Evolutionary conservation across 2,797 vertebrate genomes (phyloP).

Genomic region (Lithobates pipiens): DNA sequence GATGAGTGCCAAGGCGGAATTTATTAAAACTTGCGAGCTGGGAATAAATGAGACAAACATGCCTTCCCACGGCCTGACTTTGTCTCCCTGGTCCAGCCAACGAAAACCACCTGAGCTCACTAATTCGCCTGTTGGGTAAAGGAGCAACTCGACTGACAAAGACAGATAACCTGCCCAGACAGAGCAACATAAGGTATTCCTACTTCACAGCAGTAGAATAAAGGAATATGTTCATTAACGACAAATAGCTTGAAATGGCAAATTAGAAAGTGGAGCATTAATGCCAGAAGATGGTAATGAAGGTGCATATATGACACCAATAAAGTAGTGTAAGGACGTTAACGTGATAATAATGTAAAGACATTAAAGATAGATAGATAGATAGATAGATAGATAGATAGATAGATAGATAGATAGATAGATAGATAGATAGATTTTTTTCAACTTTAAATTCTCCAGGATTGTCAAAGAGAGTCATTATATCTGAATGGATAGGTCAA

Average conservation of each 20-base stretch:
- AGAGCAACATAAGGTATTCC: constrained; percentile 23
- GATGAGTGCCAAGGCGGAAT: constrained; percentile 52
- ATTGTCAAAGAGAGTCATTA: too few species aligned
- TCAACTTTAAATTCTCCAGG: too few species aligned
- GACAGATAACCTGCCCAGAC: constrained; percentile 37
- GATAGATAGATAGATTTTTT: too few species aligned
- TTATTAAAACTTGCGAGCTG: constrained; percentile 54
- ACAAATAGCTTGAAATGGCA: background rate
- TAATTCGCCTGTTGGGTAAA: constrained; percentile 49
- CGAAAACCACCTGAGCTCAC: constrained; percentile 52
- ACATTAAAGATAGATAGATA: too few species aligned
- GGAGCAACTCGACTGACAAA: constrained; percentile 25
- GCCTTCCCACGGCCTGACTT: constrained; percentile 50
- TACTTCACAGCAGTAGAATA: constrained; percentile 2
- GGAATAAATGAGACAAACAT: constrained; percentile 53
- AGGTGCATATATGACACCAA: background rate
- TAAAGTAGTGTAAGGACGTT: background rate
- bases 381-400: too few species aligned
- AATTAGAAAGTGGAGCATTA: background rate
- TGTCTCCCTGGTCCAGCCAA: constrained; percentile 46
- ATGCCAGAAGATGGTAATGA: background rate
- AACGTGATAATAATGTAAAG: background rate
- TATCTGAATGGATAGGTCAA: too few species aligned
- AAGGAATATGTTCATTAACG: background rate
- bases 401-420: too few species aligned